Evolutionary conservation across 1,140 invertebrate species (phyloP), one percentile per base, ranked within the genome.

Genomic region (Aphis craccivora): DNA sequence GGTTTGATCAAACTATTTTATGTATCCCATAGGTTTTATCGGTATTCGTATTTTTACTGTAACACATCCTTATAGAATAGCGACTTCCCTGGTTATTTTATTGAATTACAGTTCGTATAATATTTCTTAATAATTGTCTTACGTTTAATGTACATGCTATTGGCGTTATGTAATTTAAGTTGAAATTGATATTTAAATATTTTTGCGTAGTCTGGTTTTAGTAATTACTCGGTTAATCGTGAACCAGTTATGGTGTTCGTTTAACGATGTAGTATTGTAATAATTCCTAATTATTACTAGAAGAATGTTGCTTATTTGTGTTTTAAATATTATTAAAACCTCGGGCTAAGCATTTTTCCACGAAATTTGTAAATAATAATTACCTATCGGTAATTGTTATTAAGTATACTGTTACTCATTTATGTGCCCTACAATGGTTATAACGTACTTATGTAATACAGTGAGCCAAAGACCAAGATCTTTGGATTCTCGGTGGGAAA

Each of bases 261-360:
- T 35, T n/a, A n/a, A n/a, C 18, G 18, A n/a, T 76, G 4, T 76
- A 76, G n/a, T 76, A 67, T 25, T 60, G 30, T 14, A 76, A 76
- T 76, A n/a, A n/a, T 76, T 76, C 30, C 60, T 76, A 76, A 76
- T 76, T n/a, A n/a, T 76, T n/a, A 76, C 30, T 14, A 18, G 30
- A 76, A 76, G 60, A 76, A 76, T 76, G 60, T n/a, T n/a, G 60
- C 60, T n/a, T n/a, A 76, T n/a, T 76, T n/a, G 60, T 76, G 60
- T 76, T n/a, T 76, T 6, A 18, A 76, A 40, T 40, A 40, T 40
- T 18, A 30, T 76, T 18, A n/a, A 76, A n/a, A 76, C 14, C 60
- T n/a, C 60, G n/a, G 60, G 5, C 60, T 76, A 14, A 35, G n/a
- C 3, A 14, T 76, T 76, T 76, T 76, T 76, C 60, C n/a, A 76